Base-by-base conservation (phyloP, 2,797 vertebrate genomes). In the Mionectes olivaceus region DNA sequence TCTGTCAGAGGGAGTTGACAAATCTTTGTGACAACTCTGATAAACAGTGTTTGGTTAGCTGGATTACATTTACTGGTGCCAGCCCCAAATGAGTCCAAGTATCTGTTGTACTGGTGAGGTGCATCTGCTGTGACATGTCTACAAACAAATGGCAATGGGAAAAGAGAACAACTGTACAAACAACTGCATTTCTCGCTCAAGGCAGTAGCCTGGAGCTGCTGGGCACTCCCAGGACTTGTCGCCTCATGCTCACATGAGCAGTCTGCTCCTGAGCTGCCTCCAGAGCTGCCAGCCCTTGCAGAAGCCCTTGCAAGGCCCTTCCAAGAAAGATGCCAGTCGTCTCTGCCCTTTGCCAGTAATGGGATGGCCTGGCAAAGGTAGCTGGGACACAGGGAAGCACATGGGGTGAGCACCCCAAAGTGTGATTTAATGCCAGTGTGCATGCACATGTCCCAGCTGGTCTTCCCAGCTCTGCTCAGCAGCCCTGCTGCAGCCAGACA, bases 101-200 rank as follows among this genome's bases (percentile, higher is more conserved):
- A 77, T 87, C 67, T 13, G 9, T 49, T 88, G 69, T 65, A 47
- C 53, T 73, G 70, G 44, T 60, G 52, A 90, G 74, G 87, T 80
- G 44, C 93, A 92, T 93, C 74, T 96, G 94, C 88, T 92, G 59
- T 89, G 90, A 89, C 90, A 89, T 60, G 93, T 92, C 92, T 84
- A 7, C 86, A 94, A 86, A 84, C 86, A 93, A 94, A 82, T 12
- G 86, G 77, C 67, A 56, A 15, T n/a, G 65, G 63, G 39, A 87
- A 55, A 69, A 79, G 59, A 77, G 86, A 86, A 70, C 93, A 94
- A 86, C 87, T 91, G 77, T 63, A 59, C 91, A 82, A 95, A 94
- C 83, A 91, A 75, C 53, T 55, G 85, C 77, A 76, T 90, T 94
- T 91, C 69, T 83, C 0, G 0, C 73, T 90, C 65, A 9, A 0